phyloP scores from a whole-genome alignment of 2,113 vertebrate genomes.

The Lagopus leucura region DNA sequence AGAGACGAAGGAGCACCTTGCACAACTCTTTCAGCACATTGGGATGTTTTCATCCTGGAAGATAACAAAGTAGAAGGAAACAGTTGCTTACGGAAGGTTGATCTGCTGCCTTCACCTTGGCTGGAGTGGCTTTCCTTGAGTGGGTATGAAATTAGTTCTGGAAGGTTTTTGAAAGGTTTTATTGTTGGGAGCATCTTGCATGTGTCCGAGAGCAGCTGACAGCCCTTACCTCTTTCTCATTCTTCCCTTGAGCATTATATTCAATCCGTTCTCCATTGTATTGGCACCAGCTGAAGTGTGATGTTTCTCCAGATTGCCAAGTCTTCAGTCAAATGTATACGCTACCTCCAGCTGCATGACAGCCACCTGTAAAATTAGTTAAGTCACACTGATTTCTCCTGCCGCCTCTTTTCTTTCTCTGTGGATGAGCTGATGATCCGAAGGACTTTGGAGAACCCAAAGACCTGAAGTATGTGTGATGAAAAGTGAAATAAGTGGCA shows the following conservation, averaged over 20 bases:
- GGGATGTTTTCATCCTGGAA: not conserved
- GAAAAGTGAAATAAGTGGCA: not conserved
- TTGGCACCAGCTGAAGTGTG: not conserved
- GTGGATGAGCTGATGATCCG: not conserved
- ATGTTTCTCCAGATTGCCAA: not conserved
- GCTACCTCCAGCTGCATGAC: not conserved
- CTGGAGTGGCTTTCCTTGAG: not conserved
- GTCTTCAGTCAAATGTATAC: not conserved
- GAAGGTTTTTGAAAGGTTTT: not conserved
- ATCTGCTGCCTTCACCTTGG: not conserved
- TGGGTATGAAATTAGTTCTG: not conserved
- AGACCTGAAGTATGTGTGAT: not conserved
- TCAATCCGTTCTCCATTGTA: not conserved
- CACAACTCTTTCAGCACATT: not conserved
- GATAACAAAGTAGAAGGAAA: not conserved
- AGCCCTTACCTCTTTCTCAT: not conserved
- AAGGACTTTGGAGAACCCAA: not conserved
- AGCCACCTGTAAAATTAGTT: not conserved
- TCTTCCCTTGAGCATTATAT: not conserved
- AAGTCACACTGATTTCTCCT: not conserved
- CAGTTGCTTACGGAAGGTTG: not conserved
- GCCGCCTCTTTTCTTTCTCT: not conserved
- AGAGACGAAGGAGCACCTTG: not conserved
- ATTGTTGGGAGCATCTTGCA: not conserved
- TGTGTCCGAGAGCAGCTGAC: not conserved